Percentiles rank a stretch among this genome's conserved stretches.
These are phyloP conservation scores for Protobothrops flavoviridis DNA, from an alignment of 2,113 vertebrate species.

Conservation along the genomic window DNA sequence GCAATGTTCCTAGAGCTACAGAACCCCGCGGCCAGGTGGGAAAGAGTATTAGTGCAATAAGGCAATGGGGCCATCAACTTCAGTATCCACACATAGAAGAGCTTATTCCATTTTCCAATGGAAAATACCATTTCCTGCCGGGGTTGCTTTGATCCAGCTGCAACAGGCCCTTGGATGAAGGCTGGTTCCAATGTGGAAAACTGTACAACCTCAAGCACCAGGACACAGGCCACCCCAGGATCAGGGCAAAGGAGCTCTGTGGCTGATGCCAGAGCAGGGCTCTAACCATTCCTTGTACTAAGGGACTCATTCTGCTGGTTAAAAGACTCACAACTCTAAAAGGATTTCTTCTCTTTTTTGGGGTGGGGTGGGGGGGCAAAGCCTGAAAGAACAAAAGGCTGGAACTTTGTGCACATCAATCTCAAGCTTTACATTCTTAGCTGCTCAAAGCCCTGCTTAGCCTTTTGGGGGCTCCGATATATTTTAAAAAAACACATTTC, in stretches of 20 bases:
- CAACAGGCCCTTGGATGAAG: neutral
- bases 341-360: neutral
- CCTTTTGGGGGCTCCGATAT: neutral
- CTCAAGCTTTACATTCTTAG: neutral
- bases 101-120: neutral
- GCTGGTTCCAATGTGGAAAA: neutral
- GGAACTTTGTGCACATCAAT: neutral
- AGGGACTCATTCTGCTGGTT: neutral
- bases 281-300: neutral
- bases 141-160: neutral
- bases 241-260: neutral
- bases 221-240: neutral
- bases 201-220: neutral
- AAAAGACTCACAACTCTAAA: neutral
- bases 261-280: neutral
- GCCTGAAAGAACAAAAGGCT: neutral
- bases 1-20: neutral
- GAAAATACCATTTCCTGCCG: neutral
- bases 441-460: neutral
- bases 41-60: neutral
- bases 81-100: neutral
- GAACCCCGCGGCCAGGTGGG: neutral
- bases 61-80: neutral
- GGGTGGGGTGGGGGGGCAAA: neutral
- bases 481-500: neutral